phyloP scores from a whole-genome alignment of 2,113 vertebrate species.

The Turnix velox region DNA sequence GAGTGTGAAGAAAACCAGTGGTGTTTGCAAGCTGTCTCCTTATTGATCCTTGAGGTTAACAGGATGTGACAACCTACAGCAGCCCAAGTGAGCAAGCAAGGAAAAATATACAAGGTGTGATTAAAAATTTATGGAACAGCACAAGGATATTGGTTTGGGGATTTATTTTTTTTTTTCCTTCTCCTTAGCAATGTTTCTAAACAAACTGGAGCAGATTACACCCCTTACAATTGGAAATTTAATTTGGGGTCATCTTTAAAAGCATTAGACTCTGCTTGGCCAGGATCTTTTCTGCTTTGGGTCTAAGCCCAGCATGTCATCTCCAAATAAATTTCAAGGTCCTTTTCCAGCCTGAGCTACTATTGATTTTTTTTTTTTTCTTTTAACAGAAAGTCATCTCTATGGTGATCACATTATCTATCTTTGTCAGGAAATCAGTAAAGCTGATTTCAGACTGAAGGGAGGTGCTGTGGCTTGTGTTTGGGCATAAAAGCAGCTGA shows the following conservation, averaged over 20 bases:
- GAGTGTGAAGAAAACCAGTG: constrained; percentile 19
- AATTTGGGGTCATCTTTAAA: constrained; percentile 59
- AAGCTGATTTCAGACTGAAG: background rate
- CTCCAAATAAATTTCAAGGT: constrained; percentile 53
- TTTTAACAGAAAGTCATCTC: constrained; percentile 37
- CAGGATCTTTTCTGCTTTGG: constrained; percentile 24
- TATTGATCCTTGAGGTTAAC: constrained; percentile 22
- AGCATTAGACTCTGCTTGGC: constrained; percentile 38
- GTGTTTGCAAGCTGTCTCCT: constrained; percentile 45
- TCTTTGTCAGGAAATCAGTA: background rate
- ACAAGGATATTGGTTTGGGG: background rate
- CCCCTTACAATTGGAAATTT: constrained; percentile 38
- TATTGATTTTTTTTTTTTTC: constrained; percentile 21
- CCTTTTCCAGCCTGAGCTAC: constrained; percentile 10
- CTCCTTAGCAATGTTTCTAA: constrained; percentile 4
- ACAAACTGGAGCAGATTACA: constrained; percentile 35
- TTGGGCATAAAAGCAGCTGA: background rate
- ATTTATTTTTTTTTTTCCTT: background rate
- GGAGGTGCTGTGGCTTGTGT: background rate
- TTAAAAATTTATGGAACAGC: constrained; percentile 27
- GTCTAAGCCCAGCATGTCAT: constrained; percentile 36
- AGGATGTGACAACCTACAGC: constrained; percentile 30
- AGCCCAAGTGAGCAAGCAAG: background rate
- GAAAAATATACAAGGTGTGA: background rate
- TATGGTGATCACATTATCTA: background rate